phyloP scores from a whole-genome alignment of 2,888 invertebrate species.

The Trypoxylon attenuatum region DNA sequence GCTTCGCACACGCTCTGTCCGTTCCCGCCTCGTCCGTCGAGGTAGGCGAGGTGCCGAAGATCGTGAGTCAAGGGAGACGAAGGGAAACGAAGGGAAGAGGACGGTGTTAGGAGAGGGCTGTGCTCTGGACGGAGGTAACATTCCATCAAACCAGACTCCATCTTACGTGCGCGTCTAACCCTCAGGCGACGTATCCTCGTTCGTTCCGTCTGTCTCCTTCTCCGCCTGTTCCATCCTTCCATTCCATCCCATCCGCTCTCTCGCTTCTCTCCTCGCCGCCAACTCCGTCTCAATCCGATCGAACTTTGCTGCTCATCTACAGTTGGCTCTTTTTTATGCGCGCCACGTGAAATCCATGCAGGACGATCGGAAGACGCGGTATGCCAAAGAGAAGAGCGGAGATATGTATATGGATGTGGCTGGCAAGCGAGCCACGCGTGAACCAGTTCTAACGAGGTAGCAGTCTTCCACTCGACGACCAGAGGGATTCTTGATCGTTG shows the following conservation, averaged over 20 bases:
- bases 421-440: slow-evolving; percentile 3
- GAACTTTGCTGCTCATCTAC: slow-evolving; percentile 22
- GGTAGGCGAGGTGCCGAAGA: slow-evolving; percentile 29
- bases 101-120: slow-evolving; percentile 51
- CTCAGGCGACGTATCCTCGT: slow-evolving; percentile 61
- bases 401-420: slow-evolving; percentile 3
- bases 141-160: slow-evolving; percentile 74
- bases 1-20: slow-evolving; percentile 43
- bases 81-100: slow-evolving; percentile 29
- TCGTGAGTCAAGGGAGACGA: too few relatives aligned
- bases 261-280: slow-evolving; percentile 20
- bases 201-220: slow-evolving; percentile 20
- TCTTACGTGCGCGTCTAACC: slow-evolving; percentile 69
- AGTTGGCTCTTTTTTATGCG: slow-evolving; percentile 23
- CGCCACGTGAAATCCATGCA: slow-evolving; percentile 16
- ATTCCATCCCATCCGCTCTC: neutral
- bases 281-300: slow-evolving; percentile 41
- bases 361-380: too few relatives aligned
- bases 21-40: too few relatives aligned
- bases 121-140: slow-evolving; percentile 67
- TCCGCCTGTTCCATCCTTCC: neutral
- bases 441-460: too few relatives aligned
- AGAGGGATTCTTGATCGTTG: neutral
- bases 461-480: too few relatives aligned
- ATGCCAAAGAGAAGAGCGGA: neutral